Conservation (phyloP, 92 coral and sea anemone genomes). For the Epizoanthus illoricatus region DNA sequence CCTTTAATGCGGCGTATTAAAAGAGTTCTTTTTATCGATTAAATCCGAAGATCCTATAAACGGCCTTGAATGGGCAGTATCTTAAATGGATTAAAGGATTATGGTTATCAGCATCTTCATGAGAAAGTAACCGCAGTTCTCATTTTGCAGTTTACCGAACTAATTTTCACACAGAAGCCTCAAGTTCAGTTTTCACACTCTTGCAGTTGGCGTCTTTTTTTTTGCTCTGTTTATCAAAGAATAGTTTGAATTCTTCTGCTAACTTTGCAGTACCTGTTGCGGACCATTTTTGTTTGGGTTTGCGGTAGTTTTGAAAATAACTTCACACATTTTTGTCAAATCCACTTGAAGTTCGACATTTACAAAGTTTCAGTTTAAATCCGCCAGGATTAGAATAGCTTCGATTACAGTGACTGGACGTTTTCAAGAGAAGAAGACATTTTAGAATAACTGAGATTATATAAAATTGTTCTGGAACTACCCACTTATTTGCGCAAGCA, state of each 20-base stretch:
- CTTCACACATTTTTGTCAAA: no score
- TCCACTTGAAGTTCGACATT: neutral
- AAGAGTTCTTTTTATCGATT: no score
- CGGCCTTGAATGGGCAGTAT: conserved; percentile 3
- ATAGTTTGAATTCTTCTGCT: conserved; percentile 16
- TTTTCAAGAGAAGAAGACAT: neutral
- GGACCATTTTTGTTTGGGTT: neutral
- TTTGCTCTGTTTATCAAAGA: neutral
- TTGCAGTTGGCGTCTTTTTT: neutral
- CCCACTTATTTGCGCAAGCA: conserved; percentile 6
- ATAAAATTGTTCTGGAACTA: neutral
- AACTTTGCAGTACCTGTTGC: neutral
- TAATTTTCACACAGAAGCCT: no score
- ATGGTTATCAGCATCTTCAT: conserved; percentile 32
- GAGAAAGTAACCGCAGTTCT: conserved; percentile 1
- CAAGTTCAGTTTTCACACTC: no score
- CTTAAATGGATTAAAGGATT: conserved; percentile 30
- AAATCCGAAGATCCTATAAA: neutral
- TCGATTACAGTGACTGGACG: neutral
- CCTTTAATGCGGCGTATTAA: no score
- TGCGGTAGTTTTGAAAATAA: no score
- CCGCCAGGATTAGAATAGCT: no score
- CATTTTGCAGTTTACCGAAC: no score
- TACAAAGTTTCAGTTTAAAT: neutral
- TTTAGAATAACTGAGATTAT: neutral